Conservation (phyloP, 30 jellyfish, hydroid and myxozoan species). For the Catostylus mosaicus region DNA sequence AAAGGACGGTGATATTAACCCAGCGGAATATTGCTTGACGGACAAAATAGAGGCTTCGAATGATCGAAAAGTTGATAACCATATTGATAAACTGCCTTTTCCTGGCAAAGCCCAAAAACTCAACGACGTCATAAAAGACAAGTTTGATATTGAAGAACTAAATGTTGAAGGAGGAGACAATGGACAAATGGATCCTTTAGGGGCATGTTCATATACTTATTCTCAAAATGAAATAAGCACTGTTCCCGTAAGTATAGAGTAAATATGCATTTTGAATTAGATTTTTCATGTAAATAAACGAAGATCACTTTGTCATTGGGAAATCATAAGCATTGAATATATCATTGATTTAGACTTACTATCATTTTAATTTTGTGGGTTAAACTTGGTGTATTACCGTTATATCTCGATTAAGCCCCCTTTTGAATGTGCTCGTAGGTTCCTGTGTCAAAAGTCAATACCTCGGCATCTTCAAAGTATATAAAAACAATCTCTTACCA, state of each 20-base stretch:
- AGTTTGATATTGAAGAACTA: not conserved
- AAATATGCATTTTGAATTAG: not conserved
- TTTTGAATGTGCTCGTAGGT: too few species aligned
- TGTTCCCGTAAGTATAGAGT: slow-evolving; percentile 17
- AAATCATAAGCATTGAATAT: too few species aligned
- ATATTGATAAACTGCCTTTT: slow-evolving; percentile 50
- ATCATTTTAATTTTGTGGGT: too few species aligned
- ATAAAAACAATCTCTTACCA: too few species aligned
- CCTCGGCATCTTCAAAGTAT: too few species aligned
- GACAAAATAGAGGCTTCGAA: slow-evolving; percentile 17
- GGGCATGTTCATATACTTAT: not conserved
- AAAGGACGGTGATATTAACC: slow-evolving; percentile 53
- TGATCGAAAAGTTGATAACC: slow-evolving; percentile 34
- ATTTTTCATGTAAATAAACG: not conserved
- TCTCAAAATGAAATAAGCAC: slow-evolving; percentile 1
- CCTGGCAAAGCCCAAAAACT: slow-evolving; percentile 76
- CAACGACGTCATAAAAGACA: slow-evolving; percentile 40
- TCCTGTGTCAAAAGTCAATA: too few species aligned
- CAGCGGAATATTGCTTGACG: not conserved
- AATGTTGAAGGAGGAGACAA: not conserved
- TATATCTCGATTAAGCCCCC: too few species aligned
- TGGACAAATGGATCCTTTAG: not conserved
- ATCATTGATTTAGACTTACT: too few species aligned
- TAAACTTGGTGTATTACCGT: too few species aligned
- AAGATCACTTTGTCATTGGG: too few species aligned